A percentile compares a stretch with the other conserved stretches of the same genome.
Evolutionary conservation across 2,797 vertebrate genomes (phyloP).

Genomic region (Enteromius radiatus): DNA sequence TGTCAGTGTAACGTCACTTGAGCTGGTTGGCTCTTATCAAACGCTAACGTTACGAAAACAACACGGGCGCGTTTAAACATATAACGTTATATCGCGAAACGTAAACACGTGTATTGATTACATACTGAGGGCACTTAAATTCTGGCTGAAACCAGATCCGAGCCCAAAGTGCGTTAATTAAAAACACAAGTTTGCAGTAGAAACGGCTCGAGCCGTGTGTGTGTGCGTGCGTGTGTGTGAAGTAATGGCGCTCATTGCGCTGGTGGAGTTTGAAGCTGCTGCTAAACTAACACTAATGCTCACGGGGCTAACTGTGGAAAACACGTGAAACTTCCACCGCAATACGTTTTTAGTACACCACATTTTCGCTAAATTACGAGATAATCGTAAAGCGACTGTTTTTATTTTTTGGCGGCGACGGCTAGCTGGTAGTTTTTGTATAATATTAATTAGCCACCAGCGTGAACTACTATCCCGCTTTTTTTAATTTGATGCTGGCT

Average conservation of each 20-base stretch:
- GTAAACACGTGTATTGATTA: background rate
- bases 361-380: background rate
- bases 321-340: slow-evolving; percentile 11
- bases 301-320: slow-evolving; percentile 20
- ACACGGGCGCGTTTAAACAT: background rate
- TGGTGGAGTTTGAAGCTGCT: slow-evolving; percentile 34
- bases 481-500: slow-evolving; percentile 25
- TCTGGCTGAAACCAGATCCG: background rate
- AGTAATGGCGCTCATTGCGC: slow-evolving; percentile 45
- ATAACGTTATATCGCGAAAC: background rate
- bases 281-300: slow-evolving; percentile 8
- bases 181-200: slow-evolving; percentile 18
- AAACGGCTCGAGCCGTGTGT: background rate
- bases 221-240: background rate
- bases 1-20: slow-evolving; percentile 5
- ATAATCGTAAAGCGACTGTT: background rate
- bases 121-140: background rate
- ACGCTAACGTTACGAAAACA: background rate
- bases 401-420: background rate
- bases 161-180: background rate
- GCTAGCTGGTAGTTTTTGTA: background rate
- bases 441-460: background rate
- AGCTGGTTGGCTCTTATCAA: background rate
- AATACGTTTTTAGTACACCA: too few species aligned
- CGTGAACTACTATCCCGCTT: slow-evolving; percentile 39